These are phyloP conservation scores for Blastomussa wellsi DNA, from an alignment of 92 coral and sea anemone species.

Conservation along the genomic window DNA sequence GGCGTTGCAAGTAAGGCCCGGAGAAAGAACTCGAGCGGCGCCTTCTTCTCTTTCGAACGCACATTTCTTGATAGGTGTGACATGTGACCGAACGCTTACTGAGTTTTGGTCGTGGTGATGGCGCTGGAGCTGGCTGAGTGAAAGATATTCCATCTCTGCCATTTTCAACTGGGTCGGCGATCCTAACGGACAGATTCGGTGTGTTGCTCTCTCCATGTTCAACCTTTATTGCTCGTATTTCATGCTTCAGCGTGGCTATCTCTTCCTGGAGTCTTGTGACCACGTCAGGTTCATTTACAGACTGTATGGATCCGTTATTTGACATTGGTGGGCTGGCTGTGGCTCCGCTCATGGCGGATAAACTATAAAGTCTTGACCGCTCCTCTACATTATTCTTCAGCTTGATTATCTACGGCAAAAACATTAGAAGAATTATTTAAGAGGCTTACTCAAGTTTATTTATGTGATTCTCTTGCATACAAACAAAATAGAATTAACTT, in stretches of 20 bases:
- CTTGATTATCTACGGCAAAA: constrained; percentile 47
- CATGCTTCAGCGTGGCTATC: constrained; percentile 49
- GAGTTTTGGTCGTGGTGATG: constrained; percentile 43
- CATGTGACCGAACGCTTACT: constrained; percentile 68
- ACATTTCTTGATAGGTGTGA: constrained; percentile 34
- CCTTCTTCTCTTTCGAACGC: constrained; percentile 25
- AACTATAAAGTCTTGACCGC: constrained; percentile 44
- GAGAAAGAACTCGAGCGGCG: constrained; percentile 27
- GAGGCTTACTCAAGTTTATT: background rate
- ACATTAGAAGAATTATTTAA: background rate
- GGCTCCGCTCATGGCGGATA: constrained; percentile 40
- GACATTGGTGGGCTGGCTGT: background rate
- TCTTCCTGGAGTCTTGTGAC: constrained; percentile 55
- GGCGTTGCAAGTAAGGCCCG: constrained; percentile 31
- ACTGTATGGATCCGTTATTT: constrained; percentile 36
- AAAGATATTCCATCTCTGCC: background rate
- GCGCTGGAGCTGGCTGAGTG: constrained; percentile 1
- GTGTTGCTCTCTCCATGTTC: constrained; percentile 16
- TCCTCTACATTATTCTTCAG: constrained; percentile 50
- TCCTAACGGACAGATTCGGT: constrained; percentile 21
- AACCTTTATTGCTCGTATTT: constrained; percentile 48
- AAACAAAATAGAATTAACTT: background rate
- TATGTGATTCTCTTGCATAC: background rate
- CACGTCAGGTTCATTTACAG: constrained; percentile 35
- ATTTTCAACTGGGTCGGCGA: constrained; percentile 14